A percentile compares a stretch with the other conserved stretches of the same genome.
Conservation (phyloP, 2,113 vertebrate genomes). For the Cromileptes altivelis region DNA sequence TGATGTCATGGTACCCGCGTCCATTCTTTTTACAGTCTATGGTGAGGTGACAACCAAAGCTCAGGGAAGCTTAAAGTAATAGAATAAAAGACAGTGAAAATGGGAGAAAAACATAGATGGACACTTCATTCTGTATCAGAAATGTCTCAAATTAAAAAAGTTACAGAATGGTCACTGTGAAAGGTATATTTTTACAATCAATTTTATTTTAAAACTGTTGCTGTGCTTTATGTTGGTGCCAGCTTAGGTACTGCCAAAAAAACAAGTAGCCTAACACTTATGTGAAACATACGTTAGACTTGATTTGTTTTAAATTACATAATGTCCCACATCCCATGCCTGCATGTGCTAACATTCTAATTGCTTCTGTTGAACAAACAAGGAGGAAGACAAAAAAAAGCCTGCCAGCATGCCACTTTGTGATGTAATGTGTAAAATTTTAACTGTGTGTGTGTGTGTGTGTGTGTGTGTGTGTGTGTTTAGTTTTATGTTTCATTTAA, state of each 20-base stretch:
- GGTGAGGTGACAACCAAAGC: no score
- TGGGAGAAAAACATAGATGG: no score
- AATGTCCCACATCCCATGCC: not conserved
- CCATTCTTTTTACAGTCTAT: no score
- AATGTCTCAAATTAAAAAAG: not conserved
- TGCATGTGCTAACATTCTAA: slow-evolving; percentile 39
- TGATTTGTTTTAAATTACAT: slow-evolving; percentile 23
- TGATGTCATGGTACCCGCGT: no score
- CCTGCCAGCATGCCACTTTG: not conserved
- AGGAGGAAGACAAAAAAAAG: not conserved
- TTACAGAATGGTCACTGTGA: not conserved
- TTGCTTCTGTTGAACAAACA: slow-evolving; percentile 4
- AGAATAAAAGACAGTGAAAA: no score
- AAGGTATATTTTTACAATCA: not conserved
- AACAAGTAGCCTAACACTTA: not conserved
- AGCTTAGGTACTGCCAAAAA: not conserved
- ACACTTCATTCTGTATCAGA: no score
- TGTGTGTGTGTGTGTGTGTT: not conserved
- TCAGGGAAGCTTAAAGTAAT: no score
- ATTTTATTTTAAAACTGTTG: not conserved
- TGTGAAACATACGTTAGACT: not conserved
- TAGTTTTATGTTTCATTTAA: not conserved
- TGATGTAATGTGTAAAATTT: not conserved
- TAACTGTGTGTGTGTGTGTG: not conserved
- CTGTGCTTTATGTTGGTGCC: not conserved